Percentiles rank a stretch among this genome's conserved stretches.
Evolutionary conservation across 2,113 vertebrate species (phyloP).

Genomic region (Pimephales promelas): DNA sequence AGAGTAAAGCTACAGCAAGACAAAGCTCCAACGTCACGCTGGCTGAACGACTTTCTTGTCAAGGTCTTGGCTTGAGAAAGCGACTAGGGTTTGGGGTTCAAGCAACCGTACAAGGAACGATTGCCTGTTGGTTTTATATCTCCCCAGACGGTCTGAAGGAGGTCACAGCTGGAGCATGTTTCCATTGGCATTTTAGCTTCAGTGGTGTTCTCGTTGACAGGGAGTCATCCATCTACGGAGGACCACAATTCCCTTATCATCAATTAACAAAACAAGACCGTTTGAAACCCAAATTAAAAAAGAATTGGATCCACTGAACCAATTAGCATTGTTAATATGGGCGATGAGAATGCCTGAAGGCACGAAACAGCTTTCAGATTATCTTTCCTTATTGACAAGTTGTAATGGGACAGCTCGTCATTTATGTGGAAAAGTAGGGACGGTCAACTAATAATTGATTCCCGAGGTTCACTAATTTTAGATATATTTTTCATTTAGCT

Average conservation of each 20-base stretch:
- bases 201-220: slow-evolving; percentile 23
- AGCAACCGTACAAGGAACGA: slow-evolving; percentile 16
- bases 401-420: slow-evolving; percentile 11
- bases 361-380: slow-evolving; percentile 11
- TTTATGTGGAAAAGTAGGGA: slow-evolving; percentile 17
- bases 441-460: background rate
- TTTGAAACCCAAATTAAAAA: slow-evolving; percentile 33
- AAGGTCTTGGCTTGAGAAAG: background rate
- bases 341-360: background rate
- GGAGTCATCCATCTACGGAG: slow-evolving; percentile 18
- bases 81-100: slow-evolving; percentile 20
- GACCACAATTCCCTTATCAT: slow-evolving; percentile 38
- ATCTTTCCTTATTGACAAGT: slow-evolving; percentile 34
- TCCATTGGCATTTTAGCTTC: slow-evolving; percentile 18
- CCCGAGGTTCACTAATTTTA: background rate
- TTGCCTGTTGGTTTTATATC: slow-evolving; percentile 31
- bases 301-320: slow-evolving; percentile 40
- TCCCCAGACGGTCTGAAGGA: slow-evolving; percentile 34
- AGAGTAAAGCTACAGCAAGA: slow-evolving; percentile 18
- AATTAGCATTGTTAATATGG: slow-evolving; percentile 41
- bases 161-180: slow-evolving; percentile 26
- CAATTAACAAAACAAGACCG: slow-evolving; percentile 37
- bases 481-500: background rate
- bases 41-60: slow-evolving; percentile 19
- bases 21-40: background rate